Percentiles rank a stretch among this genome's conserved stretches.
These are phyloP conservation scores for Nautilus pompilius DNA, from an alignment of 1,140 invertebrate species.

Conservation along the genomic window DNA sequence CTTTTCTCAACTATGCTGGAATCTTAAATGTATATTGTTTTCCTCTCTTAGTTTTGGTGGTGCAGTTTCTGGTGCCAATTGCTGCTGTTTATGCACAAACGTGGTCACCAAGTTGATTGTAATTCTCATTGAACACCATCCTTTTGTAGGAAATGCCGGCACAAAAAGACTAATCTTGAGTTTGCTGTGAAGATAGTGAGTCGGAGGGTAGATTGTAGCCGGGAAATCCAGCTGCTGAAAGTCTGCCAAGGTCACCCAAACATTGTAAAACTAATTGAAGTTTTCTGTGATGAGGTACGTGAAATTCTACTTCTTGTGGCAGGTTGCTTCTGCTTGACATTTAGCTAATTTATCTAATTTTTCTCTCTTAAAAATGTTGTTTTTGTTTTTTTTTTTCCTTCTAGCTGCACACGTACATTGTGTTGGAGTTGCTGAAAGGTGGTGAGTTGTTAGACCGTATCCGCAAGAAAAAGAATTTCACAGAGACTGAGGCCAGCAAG, in stretches of 20 bases:
- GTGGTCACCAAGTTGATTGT: too few species aligned
- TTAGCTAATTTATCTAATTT: too few species aligned
- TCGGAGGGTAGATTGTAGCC: constrained; percentile 63
- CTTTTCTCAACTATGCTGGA: too few species aligned
- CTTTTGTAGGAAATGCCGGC: constrained; percentile 68
- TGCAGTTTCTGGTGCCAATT: too few species aligned
- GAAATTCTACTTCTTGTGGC: not conserved
- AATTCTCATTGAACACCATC: too few species aligned
- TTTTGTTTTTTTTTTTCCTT: constrained; percentile 9
- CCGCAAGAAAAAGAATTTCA: constrained; percentile 65
- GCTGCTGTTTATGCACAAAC: too few species aligned
- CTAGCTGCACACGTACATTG: constrained; percentile 67
- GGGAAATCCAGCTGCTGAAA: constrained; percentile 75
- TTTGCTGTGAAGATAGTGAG: constrained; percentile 91
- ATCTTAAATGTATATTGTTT: too few species aligned
- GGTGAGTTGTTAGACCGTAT: constrained; percentile 80
- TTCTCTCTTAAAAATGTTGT: too few species aligned
- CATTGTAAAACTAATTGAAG: constrained; percentile 80
- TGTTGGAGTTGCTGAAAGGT: constrained; percentile 80
- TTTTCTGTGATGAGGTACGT: constrained; percentile 73
- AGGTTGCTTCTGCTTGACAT: too few species aligned
- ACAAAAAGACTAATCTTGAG: constrained; percentile 67
- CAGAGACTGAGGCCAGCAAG: constrained; percentile 66
- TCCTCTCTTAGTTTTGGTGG: too few species aligned
- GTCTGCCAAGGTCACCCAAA: constrained; percentile 83